Percentiles rank a stretch among this genome's conserved stretches.
Evolutionary conservation across 2,113 vertebrate genomes (phyloP).

Genomic region (Cyphomyrus discorhynchus): DNA sequence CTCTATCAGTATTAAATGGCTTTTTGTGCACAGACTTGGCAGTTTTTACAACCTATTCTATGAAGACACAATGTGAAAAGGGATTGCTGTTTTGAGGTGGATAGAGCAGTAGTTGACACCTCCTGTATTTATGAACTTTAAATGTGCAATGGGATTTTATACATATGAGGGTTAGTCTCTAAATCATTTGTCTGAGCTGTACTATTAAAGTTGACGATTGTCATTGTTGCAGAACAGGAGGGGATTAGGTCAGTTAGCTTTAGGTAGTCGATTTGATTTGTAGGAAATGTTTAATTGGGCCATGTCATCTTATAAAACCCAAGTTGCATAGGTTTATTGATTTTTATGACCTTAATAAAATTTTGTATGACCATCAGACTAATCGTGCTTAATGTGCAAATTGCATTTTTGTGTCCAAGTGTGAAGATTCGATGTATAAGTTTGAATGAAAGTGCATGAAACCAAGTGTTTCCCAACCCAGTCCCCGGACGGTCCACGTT

Average conservation of each 20-base stretch:
- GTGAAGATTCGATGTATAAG: not conserved
- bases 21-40: constrained; percentile 49
- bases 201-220: constrained; percentile 74
- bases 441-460: not conserved
- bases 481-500: no score
- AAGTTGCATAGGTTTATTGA: constrained; percentile 99
- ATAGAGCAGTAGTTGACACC: constrained; percentile 37
- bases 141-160: constrained; percentile 60
- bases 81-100: not conserved
- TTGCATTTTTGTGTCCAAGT: not conserved
- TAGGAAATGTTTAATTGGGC: constrained; percentile 93
- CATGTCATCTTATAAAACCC: constrained; percentile 94
- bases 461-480: not conserved
- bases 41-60: constrained; percentile 62
- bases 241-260: constrained; percentile 68
- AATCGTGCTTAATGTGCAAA: constrained; percentile 87
- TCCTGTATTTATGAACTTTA: constrained; percentile 51
- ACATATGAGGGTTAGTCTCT: constrained; percentile 52
- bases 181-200: constrained; percentile 71
- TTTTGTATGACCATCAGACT: constrained; percentile 74
- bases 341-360: constrained; percentile 97
- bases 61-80: constrained; percentile 38
- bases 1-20: constrained; percentile 74
- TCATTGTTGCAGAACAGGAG: constrained; percentile 67
- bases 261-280: constrained; percentile 75